A percentile compares a stretch with the other conserved stretches of the same genome.
phyloP scores from a whole-genome alignment of 2,888 invertebrate species.

The Caenorhabditis sp. region DNA sequence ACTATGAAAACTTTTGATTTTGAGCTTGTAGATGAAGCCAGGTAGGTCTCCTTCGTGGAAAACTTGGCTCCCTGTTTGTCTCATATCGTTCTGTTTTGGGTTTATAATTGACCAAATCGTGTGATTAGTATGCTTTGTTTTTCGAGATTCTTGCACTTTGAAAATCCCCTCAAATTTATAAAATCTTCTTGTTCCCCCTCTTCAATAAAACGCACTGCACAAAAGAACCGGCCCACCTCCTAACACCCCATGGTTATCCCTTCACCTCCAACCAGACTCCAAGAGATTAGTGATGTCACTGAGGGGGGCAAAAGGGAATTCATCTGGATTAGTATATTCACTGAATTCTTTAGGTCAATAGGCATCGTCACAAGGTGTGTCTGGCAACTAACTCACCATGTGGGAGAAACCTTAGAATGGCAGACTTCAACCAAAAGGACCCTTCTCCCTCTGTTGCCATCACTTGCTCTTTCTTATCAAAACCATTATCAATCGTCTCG shows the following conservation, averaged over 20 bases:
- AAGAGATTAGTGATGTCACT: conserved; percentile 3
- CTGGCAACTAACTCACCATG: not conserved
- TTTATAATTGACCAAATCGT: no score
- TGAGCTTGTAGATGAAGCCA: no score
- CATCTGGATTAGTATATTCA: conserved; percentile 5
- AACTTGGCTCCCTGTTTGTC: no score
- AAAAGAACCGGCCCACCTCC: not conserved
- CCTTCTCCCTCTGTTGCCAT: not conserved
- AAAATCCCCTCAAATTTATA: no score
- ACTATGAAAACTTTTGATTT: no score
- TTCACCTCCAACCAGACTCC: not conserved
- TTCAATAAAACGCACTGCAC: no score
- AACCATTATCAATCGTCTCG: conserved; percentile 28
- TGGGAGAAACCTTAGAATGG: conserved; percentile 21
- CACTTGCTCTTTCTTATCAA: conserved; percentile 38
- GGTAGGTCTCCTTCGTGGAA: no score
- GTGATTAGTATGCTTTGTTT: no score
- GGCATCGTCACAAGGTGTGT: not conserved
- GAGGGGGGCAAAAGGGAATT: not conserved
- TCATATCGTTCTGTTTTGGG: no score
- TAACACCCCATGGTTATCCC: no score
- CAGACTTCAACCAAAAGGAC: conserved; percentile 8
- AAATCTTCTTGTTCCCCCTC: no score
- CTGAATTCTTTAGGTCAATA: not conserved
- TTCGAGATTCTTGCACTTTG: no score